Base-by-base conservation (phyloP, 2,797 vertebrate species). In the Otus scops region DNA sequence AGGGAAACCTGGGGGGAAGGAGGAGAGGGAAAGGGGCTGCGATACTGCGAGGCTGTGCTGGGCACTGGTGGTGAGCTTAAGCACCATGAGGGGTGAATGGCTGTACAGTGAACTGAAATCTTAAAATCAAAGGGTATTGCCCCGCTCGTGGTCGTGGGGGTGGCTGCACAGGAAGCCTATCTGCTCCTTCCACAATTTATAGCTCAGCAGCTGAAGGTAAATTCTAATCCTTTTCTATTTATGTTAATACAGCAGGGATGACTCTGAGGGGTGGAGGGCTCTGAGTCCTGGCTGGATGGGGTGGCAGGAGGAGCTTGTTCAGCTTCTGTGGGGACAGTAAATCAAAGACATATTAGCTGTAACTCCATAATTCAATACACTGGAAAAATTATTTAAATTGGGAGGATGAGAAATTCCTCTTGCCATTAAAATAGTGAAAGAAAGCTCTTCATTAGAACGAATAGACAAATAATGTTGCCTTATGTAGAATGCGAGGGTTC, bases 71-170 rank as follows among this genome's bases (percentile, higher is more conserved):
- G 4, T 19, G 30, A 57, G 56, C 68, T 30, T 17, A 14, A 30
- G 54, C 60, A 13, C 34, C 16, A 3, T 3, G 14, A 41, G 30
- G 39, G n/a, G 22, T 6, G 13, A 70, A 39, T 45, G 38, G 1
- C 43, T 80, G 47, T 24, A 60, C 41, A 8, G 16, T 21, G 53
- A 80, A 23, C 54, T 11, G 45, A 54, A 78, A 50, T 54, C 39
- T 28, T 50, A 48, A 68, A 82, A 78, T 19, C 38, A 63, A 54
- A 64, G 34, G 6, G 32, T 27, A 17, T 39, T 16, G 32, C 41
- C 36, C 21, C 57, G 2, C 0, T 57, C 0, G 1, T 0, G 0
- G n/a, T 57, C 0, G 1, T 0, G 0, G n/a, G 63, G 43, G 30
- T 38, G 59, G 69, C 41, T 28, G 27, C 48, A 34, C 8, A 24